Conservation (phyloP, 2,888 invertebrate genomes). For the Endomychus coccineus region DNA sequence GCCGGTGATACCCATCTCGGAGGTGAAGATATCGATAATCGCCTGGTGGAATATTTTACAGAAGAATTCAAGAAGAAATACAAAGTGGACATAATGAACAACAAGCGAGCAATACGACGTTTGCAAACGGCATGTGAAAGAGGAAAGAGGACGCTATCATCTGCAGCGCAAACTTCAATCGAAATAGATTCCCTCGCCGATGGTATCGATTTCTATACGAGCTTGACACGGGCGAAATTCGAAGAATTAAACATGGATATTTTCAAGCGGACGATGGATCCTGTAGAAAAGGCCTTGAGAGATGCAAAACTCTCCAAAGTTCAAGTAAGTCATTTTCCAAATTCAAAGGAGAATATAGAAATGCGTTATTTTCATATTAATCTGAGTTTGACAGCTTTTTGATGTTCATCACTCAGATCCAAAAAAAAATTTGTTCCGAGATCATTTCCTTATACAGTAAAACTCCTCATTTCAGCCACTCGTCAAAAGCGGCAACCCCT, state of each 20-base stretch:
- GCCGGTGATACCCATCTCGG: constrained; percentile 52
- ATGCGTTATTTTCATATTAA: no score
- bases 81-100: constrained; percentile 42
- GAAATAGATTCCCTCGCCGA: constrained; percentile 56
- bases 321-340: constrained; percentile 25
- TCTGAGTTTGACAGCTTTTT: no score
- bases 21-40: constrained; percentile 49
- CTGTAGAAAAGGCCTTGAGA: constrained; percentile 56
- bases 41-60: constrained; percentile 48
- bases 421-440: no score
- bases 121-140: constrained; percentile 57
- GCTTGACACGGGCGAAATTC: constrained; percentile 55
- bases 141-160: constrained; percentile 54
- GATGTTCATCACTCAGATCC: no score
- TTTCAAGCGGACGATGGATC: constrained; percentile 55
- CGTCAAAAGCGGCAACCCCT: no score
- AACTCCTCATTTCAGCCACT: no score
- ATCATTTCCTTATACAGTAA: no score
- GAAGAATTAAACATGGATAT: constrained; percentile 58
- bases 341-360: no score
- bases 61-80: constrained; percentile 51
- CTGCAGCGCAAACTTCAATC: constrained; percentile 49
- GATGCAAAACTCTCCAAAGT: constrained; percentile 56
- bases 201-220: constrained; percentile 54
- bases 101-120: constrained; percentile 51